Base-by-base conservation (phyloP, 2,113 vertebrate species). In the Montifringilla adamsi region DNA sequence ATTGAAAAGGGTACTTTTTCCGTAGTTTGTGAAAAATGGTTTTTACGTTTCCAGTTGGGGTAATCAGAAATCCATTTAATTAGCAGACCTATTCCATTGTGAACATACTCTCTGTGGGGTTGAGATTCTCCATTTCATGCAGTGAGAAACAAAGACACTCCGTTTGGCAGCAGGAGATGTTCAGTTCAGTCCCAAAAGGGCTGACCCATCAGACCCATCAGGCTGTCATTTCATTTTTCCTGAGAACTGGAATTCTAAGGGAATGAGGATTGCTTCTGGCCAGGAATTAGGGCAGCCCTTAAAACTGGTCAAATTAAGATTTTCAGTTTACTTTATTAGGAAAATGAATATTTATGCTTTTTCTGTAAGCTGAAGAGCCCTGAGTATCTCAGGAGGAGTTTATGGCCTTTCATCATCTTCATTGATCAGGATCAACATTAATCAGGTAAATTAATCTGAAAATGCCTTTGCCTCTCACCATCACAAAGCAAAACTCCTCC, bases 391-490 rank as follows among this genome's bases (percentile, higher is more conserved):
- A 59, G 86, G 31, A 86, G 58, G 67, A 84, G 68, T 94, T 94
- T 88, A 47, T 88, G 73, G 64, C 67, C 90, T 96, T 96, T 96
- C 81, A 88, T 91, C 70, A 66, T 90, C 59, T 89, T 60, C 78
- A 80, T 67, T 90, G 90, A 90, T 58, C 41, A 78, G 67, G 44
- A 93, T 79, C 62, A 76, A 46, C 81, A 90, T 95, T 95, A 86
- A 84, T 95, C 91, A 90, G 41, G 60, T 78, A 91, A 93, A 94
- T 62, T 87, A 94, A 91, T 85, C 79, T 69, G 81, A 73, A 64
- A 85, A 94, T 0, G 12, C 56, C 78, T 80, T 77, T 79, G 41
- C 50, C 18, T 95, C 80, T 96, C 63, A 92, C 16, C 77, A 59
- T 95, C 80, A 63, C 66, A 88, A 66, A 70, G 37, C 63, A 78